Percentiles rank a stretch among this genome's conserved stretches.
phyloP scores from a whole-genome alignment of 2,113 vertebrate genomes.

The Eubucco bourcierii region DNA sequence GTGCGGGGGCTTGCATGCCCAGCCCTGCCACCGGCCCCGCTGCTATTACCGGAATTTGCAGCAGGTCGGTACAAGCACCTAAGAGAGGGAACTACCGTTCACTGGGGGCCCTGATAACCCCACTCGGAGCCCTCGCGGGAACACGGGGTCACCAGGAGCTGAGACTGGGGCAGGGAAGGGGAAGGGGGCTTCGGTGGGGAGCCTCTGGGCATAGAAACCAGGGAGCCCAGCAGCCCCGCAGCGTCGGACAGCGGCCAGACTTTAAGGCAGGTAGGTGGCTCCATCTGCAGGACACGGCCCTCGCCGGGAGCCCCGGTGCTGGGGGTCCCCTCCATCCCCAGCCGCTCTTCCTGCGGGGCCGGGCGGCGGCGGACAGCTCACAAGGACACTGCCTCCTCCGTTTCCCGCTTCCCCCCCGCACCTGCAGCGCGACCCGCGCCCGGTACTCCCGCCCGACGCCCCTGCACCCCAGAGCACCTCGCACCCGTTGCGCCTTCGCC shows the following conservation, averaged over 20 bases:
- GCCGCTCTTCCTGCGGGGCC: not conserved
- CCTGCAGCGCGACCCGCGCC: not conserved
- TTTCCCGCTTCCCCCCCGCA: not conserved
- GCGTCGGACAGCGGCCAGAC: not conserved
- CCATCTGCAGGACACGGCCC: slow-evolving; percentile 53
- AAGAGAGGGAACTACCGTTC: not conserved
- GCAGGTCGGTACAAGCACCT: slow-evolving; percentile 28
- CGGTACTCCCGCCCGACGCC: not conserved
- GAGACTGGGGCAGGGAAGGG: not conserved
- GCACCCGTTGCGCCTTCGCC: not conserved
- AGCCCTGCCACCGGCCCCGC: not conserved
- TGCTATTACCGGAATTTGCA: slow-evolving; percentile 40
- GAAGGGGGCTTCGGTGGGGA: not conserved
- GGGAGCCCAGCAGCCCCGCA: not conserved
- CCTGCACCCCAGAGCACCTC: not conserved
- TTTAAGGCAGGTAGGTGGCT: slow-evolving; percentile 20
- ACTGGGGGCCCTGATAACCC: not conserved
- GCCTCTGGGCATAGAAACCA: not conserved
- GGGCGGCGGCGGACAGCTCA: not conserved
- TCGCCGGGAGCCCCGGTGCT: not conserved
- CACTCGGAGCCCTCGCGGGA: not conserved
- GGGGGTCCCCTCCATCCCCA: not conserved
- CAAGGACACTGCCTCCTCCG: not conserved
- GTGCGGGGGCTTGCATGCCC: not conserved
- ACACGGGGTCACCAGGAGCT: not conserved